A percentile compares a stretch with the other conserved stretches of the same genome.
These are phyloP conservation scores for Mastomys natalensis DNA, from an alignment of 2,113 vertebrate genomes.

Conservation along the genomic window DNA sequence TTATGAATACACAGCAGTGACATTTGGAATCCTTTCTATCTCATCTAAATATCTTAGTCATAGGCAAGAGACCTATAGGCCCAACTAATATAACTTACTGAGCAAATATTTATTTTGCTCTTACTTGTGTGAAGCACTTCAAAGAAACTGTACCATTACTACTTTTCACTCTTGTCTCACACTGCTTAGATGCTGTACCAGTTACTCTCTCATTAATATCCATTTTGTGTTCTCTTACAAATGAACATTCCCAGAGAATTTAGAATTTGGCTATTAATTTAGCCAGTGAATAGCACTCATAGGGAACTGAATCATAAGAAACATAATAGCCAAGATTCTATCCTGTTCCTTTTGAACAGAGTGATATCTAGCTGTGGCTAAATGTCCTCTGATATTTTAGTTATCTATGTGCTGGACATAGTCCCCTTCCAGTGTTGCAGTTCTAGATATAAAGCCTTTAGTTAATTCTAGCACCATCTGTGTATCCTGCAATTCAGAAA, in stretches of 20 bases:
- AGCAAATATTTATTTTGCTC: constrained; percentile 51
- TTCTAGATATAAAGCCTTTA: neutral
- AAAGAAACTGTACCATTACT: neutral
- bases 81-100: constrained; percentile 1
- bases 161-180: neutral
- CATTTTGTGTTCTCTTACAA: neutral
- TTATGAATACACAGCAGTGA: constrained; percentile 45
- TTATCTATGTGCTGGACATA: neutral
- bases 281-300: neutral
- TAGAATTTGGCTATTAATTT: constrained; percentile 17
- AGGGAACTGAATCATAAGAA: neutral
- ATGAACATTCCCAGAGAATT: neutral
- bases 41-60: constrained; percentile 63
- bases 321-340: neutral
- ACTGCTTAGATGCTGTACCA: neutral
- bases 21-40: constrained; percentile 53
- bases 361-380: neutral
- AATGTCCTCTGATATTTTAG: neutral
- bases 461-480: neutral
- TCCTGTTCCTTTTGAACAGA: neutral
- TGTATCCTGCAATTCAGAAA: neutral
- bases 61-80: neutral
- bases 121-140: neutral
- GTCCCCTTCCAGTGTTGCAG: neutral
- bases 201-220: constrained; percentile 24